Evolutionary conservation across 2,797 vertebrate species (phyloP).

Genomic region (Tokudaia muenninki): DNA sequence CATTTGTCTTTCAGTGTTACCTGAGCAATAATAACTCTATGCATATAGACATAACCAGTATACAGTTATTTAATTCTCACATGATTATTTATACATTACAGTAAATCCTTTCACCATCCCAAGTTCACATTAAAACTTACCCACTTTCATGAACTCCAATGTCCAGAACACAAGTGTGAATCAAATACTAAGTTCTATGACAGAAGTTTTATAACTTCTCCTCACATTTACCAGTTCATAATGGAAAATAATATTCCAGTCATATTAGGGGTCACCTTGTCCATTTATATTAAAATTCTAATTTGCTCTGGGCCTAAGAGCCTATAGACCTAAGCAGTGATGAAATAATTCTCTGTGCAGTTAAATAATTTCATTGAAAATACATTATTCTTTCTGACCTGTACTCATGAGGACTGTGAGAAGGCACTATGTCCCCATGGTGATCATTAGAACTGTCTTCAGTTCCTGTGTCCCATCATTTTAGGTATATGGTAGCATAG

Average conservation of each 20-base stretch:
- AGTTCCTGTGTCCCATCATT: constrained; percentile 8
- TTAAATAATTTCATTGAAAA: constrained; percentile 76
- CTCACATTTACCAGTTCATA: constrained; percentile 50
- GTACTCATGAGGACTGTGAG: constrained; percentile 18
- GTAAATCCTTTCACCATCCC: neutral
- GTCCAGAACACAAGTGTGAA: neutral
- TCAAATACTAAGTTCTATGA: constrained; percentile 42
- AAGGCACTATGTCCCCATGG: neutral
- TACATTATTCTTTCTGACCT: constrained; percentile 61
- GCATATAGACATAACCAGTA: neutral
- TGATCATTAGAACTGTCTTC: constrained; percentile 48
- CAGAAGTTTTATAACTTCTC: constrained; percentile 52
- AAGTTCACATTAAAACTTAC: constrained; percentile 44
- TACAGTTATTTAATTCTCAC: neutral
- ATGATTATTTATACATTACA: neutral
- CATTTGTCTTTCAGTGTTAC: neutral
- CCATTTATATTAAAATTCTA: constrained; percentile 77
- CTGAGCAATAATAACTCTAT: constrained; percentile 11
- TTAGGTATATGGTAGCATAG: neutral
- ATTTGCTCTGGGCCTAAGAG: constrained; percentile 72
- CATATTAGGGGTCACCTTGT: constrained; percentile 69
- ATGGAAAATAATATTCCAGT: constrained; percentile 67
- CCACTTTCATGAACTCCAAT: neutral
- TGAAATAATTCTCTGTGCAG: constrained; percentile 62
- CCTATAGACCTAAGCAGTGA: constrained; percentile 36